Percentiles rank a stretch among this genome's conserved stretches.
Evolutionary conservation across 92 coral and sea anemone genomes (phyloP).

Genomic region (Isaurus tuberculatus): DNA sequence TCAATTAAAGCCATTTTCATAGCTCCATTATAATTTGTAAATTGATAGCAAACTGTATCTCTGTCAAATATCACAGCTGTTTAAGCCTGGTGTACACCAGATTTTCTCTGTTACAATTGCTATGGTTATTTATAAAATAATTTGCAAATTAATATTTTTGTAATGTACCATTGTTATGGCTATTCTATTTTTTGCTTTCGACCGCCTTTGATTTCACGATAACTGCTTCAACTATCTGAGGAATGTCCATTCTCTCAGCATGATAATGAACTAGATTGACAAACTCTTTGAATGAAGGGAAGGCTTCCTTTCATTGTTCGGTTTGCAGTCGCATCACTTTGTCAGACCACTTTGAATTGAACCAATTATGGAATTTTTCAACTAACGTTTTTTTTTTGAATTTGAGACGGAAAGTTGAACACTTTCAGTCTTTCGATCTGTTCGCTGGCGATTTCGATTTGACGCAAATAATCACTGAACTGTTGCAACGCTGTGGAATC

Average conservation of each 20-base stretch:
- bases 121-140: constrained; percentile 13
- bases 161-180: constrained; percentile 30
- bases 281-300: constrained; percentile 45
- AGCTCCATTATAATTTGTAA: too few relatives aligned
- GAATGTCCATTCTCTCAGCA: constrained; percentile 62
- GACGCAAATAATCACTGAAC: too few relatives aligned
- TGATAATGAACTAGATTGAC: constrained; percentile 34
- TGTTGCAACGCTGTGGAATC: background rate
- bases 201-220: constrained; percentile 2
- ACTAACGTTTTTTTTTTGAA: too few relatives aligned
- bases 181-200: constrained; percentile 25
- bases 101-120: too few relatives aligned
- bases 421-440: too few relatives aligned
- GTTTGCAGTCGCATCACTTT: constrained; percentile 45
- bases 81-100: constrained; percentile 19
- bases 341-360: constrained; percentile 26
- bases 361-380: too few relatives aligned
- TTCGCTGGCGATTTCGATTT: too few relatives aligned
- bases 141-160: constrained; percentile 29
- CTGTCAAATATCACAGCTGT: constrained; percentile 11
- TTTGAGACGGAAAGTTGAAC: too few relatives aligned
- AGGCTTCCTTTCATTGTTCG: constrained; percentile 41
- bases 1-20: too few relatives aligned
- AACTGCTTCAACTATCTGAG: constrained; percentile 45
- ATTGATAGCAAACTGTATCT: constrained; percentile 32